Percentiles rank a stretch among this genome's conserved stretches.
These are phyloP conservation scores for Ennomos fuscantarius DNA, from an alignment of 2,888 invertebrate genomes.

Conservation along the genomic window DNA sequence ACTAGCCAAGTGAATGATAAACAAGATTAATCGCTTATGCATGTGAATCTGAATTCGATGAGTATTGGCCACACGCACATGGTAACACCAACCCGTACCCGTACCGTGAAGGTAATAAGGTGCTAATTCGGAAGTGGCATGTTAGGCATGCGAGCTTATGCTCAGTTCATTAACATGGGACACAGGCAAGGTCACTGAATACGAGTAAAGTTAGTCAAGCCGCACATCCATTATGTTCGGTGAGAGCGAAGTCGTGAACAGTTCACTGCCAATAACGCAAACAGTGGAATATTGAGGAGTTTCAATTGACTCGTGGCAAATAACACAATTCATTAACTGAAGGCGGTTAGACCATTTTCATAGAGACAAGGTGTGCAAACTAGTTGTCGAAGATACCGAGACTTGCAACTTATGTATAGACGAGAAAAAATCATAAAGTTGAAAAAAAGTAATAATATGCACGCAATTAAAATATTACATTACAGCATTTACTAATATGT, in stretches of 20 bases:
- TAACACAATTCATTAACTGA: slow-evolving; percentile 11
- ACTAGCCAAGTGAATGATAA: neutral
- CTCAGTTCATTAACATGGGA: slow-evolving; percentile 61
- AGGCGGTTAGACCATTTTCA: slow-evolving; percentile 6
- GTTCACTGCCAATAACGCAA: slow-evolving; percentile 6
- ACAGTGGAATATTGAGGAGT: slow-evolving; percentile 18
- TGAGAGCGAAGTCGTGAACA: slow-evolving; percentile 4
- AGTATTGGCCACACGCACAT: slow-evolving; percentile 27
- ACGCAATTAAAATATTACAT: no score
- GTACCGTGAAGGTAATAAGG: slow-evolving; percentile 51
- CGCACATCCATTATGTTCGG: slow-evolving; percentile 10
- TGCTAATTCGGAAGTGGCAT: slow-evolving; percentile 58
- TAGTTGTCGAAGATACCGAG: no score
- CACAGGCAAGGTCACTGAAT: slow-evolving; percentile 55
- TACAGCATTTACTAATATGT: no score
- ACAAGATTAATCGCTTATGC: neutral
- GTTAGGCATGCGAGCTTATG: slow-evolving; percentile 41
- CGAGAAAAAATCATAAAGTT: no score
- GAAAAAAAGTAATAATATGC: no score
- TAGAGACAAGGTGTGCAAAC: neutral
- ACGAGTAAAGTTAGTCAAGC: slow-evolving; percentile 25
- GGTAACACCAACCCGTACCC: slow-evolving; percentile 36
- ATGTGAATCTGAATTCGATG: slow-evolving; percentile 3
- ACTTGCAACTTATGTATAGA: no score
- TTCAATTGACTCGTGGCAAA: slow-evolving; percentile 16